Evolutionary conservation across 2,888 invertebrate genomes (phyloP).

Genomic region (Desoria tigrina): DNA sequence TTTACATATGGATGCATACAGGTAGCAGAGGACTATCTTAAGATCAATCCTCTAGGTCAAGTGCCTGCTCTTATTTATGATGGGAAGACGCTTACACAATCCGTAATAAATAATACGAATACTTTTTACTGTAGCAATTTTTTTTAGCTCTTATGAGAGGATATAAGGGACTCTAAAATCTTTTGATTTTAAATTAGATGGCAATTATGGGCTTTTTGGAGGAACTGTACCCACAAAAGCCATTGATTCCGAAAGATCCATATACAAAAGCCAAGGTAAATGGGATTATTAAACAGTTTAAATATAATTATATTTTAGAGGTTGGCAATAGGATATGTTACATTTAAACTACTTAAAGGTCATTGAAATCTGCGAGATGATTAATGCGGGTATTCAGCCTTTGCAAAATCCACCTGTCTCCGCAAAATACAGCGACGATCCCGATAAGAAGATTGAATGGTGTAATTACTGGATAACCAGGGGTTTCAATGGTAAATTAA

Average conservation of each 20-base stretch:
- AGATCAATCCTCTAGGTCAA: conserved; percentile 91
- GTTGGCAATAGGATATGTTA: neutral
- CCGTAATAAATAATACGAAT: conserved; percentile 64
- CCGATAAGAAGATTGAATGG: conserved; percentile 42
- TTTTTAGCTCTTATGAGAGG: neutral
- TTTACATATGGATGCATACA: conserved; percentile 53
- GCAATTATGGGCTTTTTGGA: conserved; percentile 95
- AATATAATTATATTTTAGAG: conserved; percentile 8
- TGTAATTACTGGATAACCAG: conserved; percentile 44
- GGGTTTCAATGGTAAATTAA: conserved; percentile 40
- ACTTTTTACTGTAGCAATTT: neutral
- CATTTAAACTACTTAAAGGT: conserved; percentile 57
- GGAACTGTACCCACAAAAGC: conserved; percentile 82
- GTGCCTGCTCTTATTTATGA: conserved; percentile 79
- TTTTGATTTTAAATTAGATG: too few species aligned
- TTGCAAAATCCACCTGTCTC: conserved; percentile 70
- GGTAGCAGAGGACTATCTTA: conserved; percentile 73
- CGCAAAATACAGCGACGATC: conserved; percentile 28
- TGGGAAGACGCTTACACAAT: conserved; percentile 65
- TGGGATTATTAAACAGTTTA: neutral
- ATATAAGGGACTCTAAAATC: too few species aligned
- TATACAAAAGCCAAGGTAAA: conserved; percentile 81
- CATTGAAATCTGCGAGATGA: conserved; percentile 85
- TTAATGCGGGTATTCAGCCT: conserved; percentile 93
- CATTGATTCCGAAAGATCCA: conserved; percentile 85